phyloP scores from a whole-genome alignment of 2,888 invertebrate species.

The Eupithecia exiguata region DNA sequence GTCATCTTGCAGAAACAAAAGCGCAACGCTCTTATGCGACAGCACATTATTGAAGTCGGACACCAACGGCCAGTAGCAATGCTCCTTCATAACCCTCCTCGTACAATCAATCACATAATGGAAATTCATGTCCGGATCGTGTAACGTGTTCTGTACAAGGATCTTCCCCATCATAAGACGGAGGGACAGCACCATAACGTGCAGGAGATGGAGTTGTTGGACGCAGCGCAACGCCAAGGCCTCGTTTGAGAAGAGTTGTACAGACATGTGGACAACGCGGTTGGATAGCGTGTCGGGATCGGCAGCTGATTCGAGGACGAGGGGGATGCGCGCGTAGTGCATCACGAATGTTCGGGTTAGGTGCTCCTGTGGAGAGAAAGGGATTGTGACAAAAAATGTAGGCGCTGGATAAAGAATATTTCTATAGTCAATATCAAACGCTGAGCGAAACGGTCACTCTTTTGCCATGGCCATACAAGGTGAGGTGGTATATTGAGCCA shows the following conservation, averaged over 20 bases:
- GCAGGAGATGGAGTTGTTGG: conserved; percentile 93
- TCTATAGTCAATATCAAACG: too few relatives aligned
- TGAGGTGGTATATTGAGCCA: too few relatives aligned
- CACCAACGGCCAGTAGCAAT: conserved; percentile 99
- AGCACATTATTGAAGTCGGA: conserved; percentile 98
- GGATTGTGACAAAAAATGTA: not conserved
- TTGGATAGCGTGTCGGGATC: conserved; percentile 97
- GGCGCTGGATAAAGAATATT: too few relatives aligned
- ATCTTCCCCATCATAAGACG: conserved; percentile 96
- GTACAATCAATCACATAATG: conserved; percentile 97
- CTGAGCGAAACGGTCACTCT: too few relatives aligned
- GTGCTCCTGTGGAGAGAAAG: conserved; percentile 86
- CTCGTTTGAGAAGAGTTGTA: conserved; percentile 97
- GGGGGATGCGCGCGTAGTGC: conserved; percentile 97
- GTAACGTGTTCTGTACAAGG: conserved; percentile 92
- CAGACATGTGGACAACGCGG: conserved; percentile 98
- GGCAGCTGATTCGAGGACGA: conserved; percentile 92
- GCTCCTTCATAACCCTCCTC: conserved; percentile 96
- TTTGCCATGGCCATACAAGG: too few relatives aligned
- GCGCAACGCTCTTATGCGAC: conserved; percentile 95
- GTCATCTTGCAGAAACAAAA: conserved; percentile 94
- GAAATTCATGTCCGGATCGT: conserved; percentile 90
- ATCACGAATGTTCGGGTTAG: conserved; percentile 97
- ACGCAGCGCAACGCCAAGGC: conserved; percentile 95
- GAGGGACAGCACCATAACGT: conserved; percentile 95